Percentiles rank a stretch among this genome's conserved stretches.
Conservation (phyloP, 2,888 invertebrate genomes). For the Lapara coniferarum region DNA sequence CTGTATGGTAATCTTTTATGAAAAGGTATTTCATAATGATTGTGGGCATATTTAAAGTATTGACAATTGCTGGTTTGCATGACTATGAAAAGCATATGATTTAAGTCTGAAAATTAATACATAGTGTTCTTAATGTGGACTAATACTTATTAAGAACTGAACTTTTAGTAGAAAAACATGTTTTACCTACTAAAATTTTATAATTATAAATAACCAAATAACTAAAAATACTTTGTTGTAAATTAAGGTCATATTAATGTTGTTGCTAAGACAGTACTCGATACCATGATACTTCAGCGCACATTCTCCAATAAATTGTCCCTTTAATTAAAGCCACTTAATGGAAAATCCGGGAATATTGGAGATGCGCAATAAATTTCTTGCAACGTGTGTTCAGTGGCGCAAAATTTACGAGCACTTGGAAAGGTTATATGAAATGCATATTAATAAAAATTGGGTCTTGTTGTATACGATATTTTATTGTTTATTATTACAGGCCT, state of each 20-base stretch:
- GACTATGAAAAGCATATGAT: too few species aligned
- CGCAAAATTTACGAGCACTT: neutral
- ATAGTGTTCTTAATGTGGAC: too few species aligned
- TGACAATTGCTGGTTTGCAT: too few species aligned
- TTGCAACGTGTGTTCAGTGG: slow-evolving; percentile 8
- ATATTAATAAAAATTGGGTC: neutral
- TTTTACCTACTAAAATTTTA: too few species aligned
- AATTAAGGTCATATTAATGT: neutral
- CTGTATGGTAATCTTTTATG: too few species aligned
- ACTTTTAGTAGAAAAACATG: too few species aligned
- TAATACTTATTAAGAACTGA: too few species aligned
- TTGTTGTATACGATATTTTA: too few species aligned
- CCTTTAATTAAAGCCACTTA: slow-evolving; percentile 20
- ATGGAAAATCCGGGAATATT: slow-evolving; percentile 10
- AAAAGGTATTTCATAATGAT: too few species aligned
- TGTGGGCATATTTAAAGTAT: too few species aligned
- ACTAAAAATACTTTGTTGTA: neutral
- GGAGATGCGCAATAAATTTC: slow-evolving; percentile 9
- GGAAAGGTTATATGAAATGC: neutral
- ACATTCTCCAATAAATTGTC: slow-evolving; percentile 10
- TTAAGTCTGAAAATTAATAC: too few species aligned
- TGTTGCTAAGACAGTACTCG: neutral
- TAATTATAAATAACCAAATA: neutral
- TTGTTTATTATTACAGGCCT: too few species aligned
- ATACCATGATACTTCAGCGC: neutral